Evolutionary conservation across 1,140 invertebrate genomes (phyloP), one percentile per base, ranked within the genome.

Genomic region (Drosophila funebris): DNA sequence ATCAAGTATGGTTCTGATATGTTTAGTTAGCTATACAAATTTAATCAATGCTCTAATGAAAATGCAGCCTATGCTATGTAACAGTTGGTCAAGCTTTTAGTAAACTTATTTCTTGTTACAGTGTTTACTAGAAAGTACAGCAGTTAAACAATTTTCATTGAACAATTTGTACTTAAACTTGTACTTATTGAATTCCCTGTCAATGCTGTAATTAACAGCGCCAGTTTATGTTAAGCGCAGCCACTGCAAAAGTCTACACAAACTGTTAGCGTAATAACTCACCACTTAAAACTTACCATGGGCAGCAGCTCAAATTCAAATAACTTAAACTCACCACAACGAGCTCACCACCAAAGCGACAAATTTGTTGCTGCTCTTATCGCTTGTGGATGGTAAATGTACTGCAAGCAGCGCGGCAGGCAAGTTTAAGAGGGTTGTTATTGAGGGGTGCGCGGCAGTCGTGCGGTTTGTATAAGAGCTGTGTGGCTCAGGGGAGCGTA

Each of bases 361-460:
- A 85, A 44, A 33, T 3, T 14, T 37, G 8, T 24, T 66, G 36
- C n/a, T 4, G 69, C 41, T 33, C 73, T 52, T 87, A 82, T 77
- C n/a, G 81, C 63, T 43, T 68, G 81, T 81, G 81, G 81, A 84
- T 24, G 41, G 18, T 53, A 56, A 73, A 18, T 37, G 44, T 31
- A 29, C 8, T 2, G 14, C 16, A 11, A n/a, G n/a, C 4, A 33
- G 33, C 20, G 20, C 4, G 2, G 4, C 4, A 5, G 24, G n/a
- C n/a, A n/a, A 11, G 43, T 8, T n/a, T 1, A 22, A 3, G 46
- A 27, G 27, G 44, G 46, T 46, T 44, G 50, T 8, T 16, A 16
- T n/a, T n/a, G 6, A 7, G 43, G n/a, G 31, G 43, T 37, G 29
- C 1, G 29, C 7, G 22, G 41, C 18, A 27, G n/a, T 50, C 1